Percentiles rank a stretch among this genome's conserved stretches.
Evolutionary conservation across 2,888 invertebrate species (phyloP).

Genomic region (Amblyteles armatorius): DNA sequence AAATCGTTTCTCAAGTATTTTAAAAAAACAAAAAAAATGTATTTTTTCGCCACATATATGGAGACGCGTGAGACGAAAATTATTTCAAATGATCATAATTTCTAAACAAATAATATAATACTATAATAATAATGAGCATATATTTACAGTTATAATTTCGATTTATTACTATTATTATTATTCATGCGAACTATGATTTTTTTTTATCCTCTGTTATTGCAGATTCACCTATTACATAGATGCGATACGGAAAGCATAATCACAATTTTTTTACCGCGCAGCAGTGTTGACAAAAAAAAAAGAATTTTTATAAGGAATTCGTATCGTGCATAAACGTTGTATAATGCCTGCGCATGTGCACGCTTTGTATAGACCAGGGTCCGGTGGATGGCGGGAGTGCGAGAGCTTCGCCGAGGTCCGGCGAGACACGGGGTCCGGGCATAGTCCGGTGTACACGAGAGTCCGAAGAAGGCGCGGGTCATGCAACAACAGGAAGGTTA

Average conservation of each 20-base stretch:
- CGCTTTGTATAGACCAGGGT: slow-evolving; percentile 17
- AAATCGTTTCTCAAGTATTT: background rate
- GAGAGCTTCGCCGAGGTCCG: slow-evolving; percentile 41
- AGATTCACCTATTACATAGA: background rate
- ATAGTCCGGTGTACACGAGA: slow-evolving; percentile 66
- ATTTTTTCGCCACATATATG: background rate
- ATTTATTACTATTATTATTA: too few species aligned
- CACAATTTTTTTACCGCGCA: background rate
- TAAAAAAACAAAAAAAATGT: background rate
- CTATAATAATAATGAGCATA: too few species aligned
- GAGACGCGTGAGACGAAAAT: background rate
- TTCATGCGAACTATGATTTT: too few species aligned
- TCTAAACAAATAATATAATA: too few species aligned
- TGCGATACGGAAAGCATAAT: background rate
- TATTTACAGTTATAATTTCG: too few species aligned
- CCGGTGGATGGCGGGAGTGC: slow-evolving; percentile 52
- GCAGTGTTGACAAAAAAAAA: background rate
- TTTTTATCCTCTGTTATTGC: background rate
- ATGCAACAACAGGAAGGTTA: slow-evolving; percentile 83
- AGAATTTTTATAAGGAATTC: slow-evolving; percentile 33
- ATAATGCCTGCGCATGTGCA: slow-evolving; percentile 47
- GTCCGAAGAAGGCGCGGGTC: slow-evolving; percentile 80
- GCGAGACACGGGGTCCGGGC: slow-evolving; percentile 37
- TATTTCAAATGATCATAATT: too few species aligned
- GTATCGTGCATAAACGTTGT: slow-evolving; percentile 42